These are phyloP conservation scores for Galerucella pusilla DNA, from an alignment of 2,888 invertebrate species.

Conservation along the genomic window DNA sequence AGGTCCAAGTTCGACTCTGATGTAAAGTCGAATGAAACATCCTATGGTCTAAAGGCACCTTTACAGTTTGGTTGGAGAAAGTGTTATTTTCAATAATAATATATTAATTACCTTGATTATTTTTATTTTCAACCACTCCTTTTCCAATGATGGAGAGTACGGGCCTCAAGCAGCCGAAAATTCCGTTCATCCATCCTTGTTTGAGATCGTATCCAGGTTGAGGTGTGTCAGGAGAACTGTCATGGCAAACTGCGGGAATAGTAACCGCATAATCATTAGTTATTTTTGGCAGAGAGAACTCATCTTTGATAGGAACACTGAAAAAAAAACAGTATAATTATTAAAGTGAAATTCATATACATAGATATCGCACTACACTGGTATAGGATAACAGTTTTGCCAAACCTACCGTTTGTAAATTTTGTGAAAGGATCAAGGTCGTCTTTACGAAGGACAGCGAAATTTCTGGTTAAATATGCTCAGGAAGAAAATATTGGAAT, in stretches of 20 bases:
- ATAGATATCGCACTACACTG: no score
- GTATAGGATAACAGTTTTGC: no score
- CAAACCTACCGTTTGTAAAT: no score
- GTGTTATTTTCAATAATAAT: background rate
- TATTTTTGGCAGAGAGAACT: conserved; percentile 65
- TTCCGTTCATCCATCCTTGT: conserved; percentile 82
- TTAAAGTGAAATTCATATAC: no score
- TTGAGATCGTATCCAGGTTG: conserved; percentile 66
- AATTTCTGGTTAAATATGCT: no score
- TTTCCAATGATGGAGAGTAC: conserved; percentile 89
- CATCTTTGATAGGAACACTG: conserved; percentile 75
- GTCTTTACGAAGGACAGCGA: no score
- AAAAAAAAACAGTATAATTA: conserved; percentile 44
- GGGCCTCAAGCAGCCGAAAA: conserved; percentile 89
- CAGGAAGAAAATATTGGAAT: no score
- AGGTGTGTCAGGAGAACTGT: conserved; percentile 66
- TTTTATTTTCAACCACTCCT: conserved; percentile 77
- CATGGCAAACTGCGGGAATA: conserved; percentile 62
- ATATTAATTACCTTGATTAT: conserved; percentile 64
- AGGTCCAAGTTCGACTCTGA: no score
- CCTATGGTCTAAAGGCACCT: no score
- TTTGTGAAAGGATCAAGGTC: no score
- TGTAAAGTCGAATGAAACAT: no score
- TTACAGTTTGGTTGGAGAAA: background rate
- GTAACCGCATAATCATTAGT: conserved; percentile 59